A percentile compares a stretch with the other conserved stretches of the same genome.
Evolutionary conservation across 37 sponge, comb jelly and placozoan genomes (phyloP).

Genomic region (Oopsacas minuta): DNA sequence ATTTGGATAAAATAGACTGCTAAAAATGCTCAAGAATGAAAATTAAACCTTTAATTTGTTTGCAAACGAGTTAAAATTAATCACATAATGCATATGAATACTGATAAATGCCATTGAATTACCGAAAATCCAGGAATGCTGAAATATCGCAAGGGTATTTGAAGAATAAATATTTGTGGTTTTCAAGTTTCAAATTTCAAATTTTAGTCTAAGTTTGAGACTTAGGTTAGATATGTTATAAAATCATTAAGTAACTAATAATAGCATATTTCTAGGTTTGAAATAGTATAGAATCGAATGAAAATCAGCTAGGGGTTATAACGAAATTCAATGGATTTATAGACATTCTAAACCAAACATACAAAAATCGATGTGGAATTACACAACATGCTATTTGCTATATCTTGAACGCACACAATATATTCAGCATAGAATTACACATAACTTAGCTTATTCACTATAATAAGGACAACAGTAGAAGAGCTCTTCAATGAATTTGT

Average conservation of each 20-base stretch:
- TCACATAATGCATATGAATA: background rate
- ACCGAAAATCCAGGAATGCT: background rate
- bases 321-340: no score
- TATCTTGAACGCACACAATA: no score
- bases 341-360: no score
- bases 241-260: background rate
- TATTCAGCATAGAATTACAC: no score
- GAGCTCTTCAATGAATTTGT: no score
- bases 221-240: background rate
- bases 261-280: background rate
- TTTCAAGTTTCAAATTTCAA: background rate
- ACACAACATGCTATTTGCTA: no score
- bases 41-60: background rate
- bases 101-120: background rate
- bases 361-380: no score
- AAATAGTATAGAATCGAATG: background rate
- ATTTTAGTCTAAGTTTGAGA: background rate
- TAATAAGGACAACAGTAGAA: no score
- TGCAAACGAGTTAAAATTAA: background rate
- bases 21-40: background rate
- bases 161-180: background rate
- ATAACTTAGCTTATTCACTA: no score
- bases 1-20: background rate
- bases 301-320: no score
- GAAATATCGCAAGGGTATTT: background rate